Evolutionary conservation across 1,140 invertebrate genomes (phyloP), one percentile per base, ranked within the genome.

Genomic region (Eurosta solidaginis): DNA sequence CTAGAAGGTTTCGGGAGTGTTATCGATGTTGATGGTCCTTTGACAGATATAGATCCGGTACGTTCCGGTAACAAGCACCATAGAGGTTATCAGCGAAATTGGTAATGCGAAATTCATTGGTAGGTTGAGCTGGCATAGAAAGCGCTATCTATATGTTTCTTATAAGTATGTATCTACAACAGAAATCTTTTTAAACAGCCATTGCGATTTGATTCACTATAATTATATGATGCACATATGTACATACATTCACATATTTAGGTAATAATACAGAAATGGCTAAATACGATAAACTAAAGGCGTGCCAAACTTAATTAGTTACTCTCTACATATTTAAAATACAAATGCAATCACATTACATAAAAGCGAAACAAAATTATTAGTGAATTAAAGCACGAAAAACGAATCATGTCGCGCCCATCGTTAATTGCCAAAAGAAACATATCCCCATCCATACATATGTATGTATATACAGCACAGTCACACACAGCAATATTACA

Each of bases 301-400:
- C 50, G 50, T 54, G 50, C 20, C 14, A 27, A 54, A 54, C 27
- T 54, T 54, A 54, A 54, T 54, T 54, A 54, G 50, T 54, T 54
- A 54, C 50, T 54, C 50, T 54, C n/a, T n/a, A n/a, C n/a, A 9
- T 54, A 54, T 9, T 54, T 4, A 17, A 54, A 54, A 54, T 54
- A 54, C 50, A 27, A 52, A 52, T 52, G 12, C 50, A 54, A 25
- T 10, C 14, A 4, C 22, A 54, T 54, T 27, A 54, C 50, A n/a
- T n/a, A n/a, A n/a, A n/a, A n/a, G 50, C 50, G 50, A 54, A 54
- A 54, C 45, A 47, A 47, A 47, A 47, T 25, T 20, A 52, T 40
- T 20, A 20, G 59, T 68, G 33, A 68, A 40, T 68, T 68, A 68
- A 40, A 68, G 59, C 59, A 68, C 59, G 59, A 68, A 40, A 42